Percentiles rank a stretch among this genome's conserved stretches.
Evolutionary conservation across 2,797 vertebrate species (phyloP).

Genomic region (Smutsia temminckii): DNA sequence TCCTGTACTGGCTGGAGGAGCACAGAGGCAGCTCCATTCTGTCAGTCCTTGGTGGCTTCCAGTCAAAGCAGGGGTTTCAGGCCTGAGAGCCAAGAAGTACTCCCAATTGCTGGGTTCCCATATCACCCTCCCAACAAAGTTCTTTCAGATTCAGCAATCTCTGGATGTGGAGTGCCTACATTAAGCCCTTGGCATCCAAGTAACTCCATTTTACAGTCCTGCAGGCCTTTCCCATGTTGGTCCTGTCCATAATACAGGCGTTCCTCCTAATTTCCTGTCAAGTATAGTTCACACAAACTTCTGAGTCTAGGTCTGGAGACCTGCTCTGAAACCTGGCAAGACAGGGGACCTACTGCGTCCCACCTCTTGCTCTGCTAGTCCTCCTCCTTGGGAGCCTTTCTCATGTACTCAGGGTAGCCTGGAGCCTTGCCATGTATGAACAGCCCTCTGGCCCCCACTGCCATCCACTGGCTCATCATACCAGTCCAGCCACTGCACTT

Average conservation of each 20-base stretch:
- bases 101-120: neutral
- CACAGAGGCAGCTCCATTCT: no score
- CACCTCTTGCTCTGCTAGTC: neutral
- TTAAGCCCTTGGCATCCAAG: neutral
- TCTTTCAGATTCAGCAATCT: neutral
- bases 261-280: neutral
- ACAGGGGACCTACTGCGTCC: no score
- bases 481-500: neutral
- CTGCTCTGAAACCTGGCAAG: neutral
- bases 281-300: neutral
- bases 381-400: neutral
- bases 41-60: neutral
- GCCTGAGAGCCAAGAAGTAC: neutral
- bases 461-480: neutral
- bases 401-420: neutral
- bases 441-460: neutral
- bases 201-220: neutral
- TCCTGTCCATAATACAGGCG: neutral
- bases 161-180: neutral
- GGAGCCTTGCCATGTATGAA: neutral
- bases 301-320: neutral
- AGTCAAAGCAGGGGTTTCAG: neutral
- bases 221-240: neutral
- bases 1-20: neutral
- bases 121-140: neutral